Base-by-base conservation (phyloP, 2,888 invertebrate species). In the Troides aeacus region DNA sequence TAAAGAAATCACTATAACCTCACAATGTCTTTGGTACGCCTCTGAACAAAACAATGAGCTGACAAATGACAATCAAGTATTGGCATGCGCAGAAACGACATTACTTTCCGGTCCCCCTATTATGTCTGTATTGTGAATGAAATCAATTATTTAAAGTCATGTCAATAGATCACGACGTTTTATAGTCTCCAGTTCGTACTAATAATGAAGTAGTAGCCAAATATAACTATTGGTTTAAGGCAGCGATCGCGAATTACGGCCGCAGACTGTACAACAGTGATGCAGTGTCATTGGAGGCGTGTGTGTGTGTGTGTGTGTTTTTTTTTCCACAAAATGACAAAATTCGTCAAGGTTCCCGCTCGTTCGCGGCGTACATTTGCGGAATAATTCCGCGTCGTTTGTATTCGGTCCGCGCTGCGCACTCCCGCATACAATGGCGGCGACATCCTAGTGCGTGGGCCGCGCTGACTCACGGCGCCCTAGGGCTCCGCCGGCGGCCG, bases 361-460 rank as follows among this genome's bases (percentile, higher is more conserved):
- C 60, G 36, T 36, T 30, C 17, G 64, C 61, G 65, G 30, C 42
- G 42, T 42, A 61, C 69, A 24, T 56, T 61, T 30, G 62, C 46
- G 62, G 65, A 60, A 70, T 66, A 66, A 70, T 64, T 71, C 64
- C 39, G 69, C 71, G 69, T 56, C 66, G 73, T 75, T 75, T 72
- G 72, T 75, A 77, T 78, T 76, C 76, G 74, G 72, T 72, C 73
- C 69, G 72, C 72, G 74, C 72, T 72, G 71, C 72, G 73, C 71
- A 72, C 73, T 72, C 74, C 74, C 75, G 79, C 78, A 81, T 78
- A 79, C 78, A 80, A 81, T 80, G 76, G 75, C 70, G n/a, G 68
- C 75, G 72, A 74, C 75, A 75, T 74, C 77, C 75, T 74, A 74
- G 76, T 74, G 78, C 76, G 77, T 77, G 72, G 77, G 76, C 74